phyloP scores from a whole-genome alignment of 2,113 vertebrate species.

The Tichodroma muraria region DNA sequence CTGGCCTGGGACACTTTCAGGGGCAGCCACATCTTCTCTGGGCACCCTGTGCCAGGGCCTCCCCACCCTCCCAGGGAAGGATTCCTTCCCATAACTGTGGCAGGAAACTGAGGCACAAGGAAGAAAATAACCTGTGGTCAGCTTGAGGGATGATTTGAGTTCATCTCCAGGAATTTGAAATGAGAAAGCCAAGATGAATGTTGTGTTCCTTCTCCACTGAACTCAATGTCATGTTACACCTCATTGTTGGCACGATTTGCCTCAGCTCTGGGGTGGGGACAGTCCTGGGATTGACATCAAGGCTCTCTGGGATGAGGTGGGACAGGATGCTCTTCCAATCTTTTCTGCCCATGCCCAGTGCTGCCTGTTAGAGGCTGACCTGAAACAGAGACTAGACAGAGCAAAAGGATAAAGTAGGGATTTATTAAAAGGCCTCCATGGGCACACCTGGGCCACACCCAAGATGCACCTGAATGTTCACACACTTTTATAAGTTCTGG shows the following conservation, averaged over 20 bases:
- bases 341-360: accelerated
- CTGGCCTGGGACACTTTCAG: neutral
- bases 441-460: no score
- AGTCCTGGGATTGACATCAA: neutral
- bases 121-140: neutral
- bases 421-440: no score
- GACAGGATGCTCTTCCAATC: neutral
- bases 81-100: neutral
- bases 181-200: neutral
- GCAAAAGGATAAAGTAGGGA: no score
- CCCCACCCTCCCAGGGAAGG: accelerated
- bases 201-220: neutral
- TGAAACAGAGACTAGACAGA: no score
- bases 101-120: neutral
- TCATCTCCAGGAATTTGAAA: neutral
- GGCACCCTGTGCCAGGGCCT: neutral
- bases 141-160: neutral
- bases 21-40: neutral
- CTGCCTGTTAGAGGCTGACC: no score
- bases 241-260: neutral
- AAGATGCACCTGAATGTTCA: no score
- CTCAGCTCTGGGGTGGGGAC: neutral
- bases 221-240: accelerated
- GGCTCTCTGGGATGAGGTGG: neutral
- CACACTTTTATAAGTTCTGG: no score